Conservation (phyloP, 2,113 vertebrate species). For the Syrrhaptes paradoxus region DNA sequence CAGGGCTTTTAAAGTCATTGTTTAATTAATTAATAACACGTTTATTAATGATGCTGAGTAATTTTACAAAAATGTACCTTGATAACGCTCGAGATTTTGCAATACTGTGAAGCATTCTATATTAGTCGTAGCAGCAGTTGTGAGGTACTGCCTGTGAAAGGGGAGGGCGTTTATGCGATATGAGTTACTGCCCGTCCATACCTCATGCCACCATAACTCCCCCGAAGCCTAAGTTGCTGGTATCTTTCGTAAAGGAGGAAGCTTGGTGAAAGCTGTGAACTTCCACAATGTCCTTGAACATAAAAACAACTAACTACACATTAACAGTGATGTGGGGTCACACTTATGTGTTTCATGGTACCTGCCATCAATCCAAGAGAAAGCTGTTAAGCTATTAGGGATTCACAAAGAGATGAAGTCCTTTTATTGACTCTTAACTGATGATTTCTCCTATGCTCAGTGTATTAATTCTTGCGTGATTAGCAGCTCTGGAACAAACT, state of each 20-base stretch:
- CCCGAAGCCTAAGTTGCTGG: fast-evolving
- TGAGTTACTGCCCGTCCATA: background rate
- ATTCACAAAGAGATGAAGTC: background rate
- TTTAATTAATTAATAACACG: background rate
- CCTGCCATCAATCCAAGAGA: background rate
- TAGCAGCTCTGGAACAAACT: conserved; percentile 13
- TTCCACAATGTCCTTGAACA: background rate
- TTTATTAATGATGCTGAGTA: background rate
- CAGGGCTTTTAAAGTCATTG: background rate
- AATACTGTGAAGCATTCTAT: background rate
- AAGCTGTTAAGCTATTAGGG: background rate
- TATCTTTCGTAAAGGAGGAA: background rate
- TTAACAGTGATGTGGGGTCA: background rate
- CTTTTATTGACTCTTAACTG: conserved; percentile 16
- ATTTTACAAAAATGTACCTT: background rate
- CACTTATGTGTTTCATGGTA: background rate
- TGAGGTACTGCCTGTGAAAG: background rate
- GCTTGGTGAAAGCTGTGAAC: background rate
- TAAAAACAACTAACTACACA: background rate
- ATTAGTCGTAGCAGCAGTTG: background rate
- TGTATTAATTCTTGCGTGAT: conserved; percentile 31
- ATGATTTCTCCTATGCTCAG: background rate
- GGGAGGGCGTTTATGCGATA: background rate
- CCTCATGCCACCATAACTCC: fast-evolving
- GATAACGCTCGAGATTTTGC: background rate